Conservation (phyloP, 2,797 vertebrate genomes). For the Labroides dimidiatus region DNA sequence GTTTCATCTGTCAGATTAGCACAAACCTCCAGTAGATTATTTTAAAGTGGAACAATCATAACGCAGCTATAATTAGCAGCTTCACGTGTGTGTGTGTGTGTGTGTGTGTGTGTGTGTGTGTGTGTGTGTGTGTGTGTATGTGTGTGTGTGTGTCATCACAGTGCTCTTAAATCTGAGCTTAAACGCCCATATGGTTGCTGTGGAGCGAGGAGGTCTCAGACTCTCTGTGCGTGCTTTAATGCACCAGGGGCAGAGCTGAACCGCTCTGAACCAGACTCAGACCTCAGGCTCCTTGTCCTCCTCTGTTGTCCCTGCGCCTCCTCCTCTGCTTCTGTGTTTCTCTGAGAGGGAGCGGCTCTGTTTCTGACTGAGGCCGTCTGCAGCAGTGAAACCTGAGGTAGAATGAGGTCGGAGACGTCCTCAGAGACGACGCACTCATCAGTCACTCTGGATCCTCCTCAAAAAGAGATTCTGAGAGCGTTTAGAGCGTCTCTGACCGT, state of each 20-base stretch:
- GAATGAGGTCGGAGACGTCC: constrained; percentile 1
- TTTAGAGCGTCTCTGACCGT: background rate
- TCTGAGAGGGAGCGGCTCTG: background rate
- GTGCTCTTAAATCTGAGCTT: constrained; percentile 3
- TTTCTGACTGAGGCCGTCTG: background rate
- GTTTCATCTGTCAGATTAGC: background rate
- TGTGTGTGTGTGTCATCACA: background rate
- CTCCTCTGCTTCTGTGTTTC: background rate
- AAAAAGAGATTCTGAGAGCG: background rate
- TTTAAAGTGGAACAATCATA: background rate
- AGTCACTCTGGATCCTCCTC: background rate
- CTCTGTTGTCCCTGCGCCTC: background rate
- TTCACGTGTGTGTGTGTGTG: constrained; percentile 3
- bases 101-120: background rate
- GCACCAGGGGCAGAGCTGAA: constrained; percentile 15
- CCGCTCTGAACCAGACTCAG: constrained; percentile 14
- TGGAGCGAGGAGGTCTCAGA: background rate
- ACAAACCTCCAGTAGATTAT: background rate
- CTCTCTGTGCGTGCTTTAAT: constrained; percentile 10
- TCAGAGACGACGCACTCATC: background rate
- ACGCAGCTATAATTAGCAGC: constrained; percentile 8
- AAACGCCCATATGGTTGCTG: constrained; percentile 19
- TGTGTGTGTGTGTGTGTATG: background rate
- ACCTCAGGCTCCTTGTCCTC: constrained; percentile 15
- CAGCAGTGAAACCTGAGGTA: background rate